Conservation (phyloP, 64 coral and sea anemone genomes). For the Hydrozoanthus tunicans region DNA sequence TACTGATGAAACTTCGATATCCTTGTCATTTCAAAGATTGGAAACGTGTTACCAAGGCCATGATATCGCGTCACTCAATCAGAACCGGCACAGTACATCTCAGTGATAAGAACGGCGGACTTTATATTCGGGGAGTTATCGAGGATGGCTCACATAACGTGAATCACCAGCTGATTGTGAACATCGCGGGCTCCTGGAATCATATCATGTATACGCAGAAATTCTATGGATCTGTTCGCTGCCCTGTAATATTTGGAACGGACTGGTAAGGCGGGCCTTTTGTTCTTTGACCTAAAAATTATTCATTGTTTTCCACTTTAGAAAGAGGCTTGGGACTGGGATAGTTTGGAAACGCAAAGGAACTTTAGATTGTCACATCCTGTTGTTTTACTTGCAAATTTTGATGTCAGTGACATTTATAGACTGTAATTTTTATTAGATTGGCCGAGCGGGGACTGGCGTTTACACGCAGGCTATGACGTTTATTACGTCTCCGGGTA, state of each 20-base stretch:
- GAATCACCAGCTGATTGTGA: not conserved
- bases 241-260: conserved; percentile 2
- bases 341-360: too few relatives aligned
- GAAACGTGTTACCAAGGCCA: not conserved
- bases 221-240: conserved; percentile 17
- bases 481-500: too few relatives aligned
- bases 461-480: too few relatives aligned
- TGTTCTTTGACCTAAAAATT: not conserved
- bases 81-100: not conserved
- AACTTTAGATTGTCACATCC: too few relatives aligned
- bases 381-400: too few relatives aligned
- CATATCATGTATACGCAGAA: conserved; percentile 29
- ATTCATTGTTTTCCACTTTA: too few relatives aligned
- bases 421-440: too few relatives aligned
- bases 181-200: not conserved
- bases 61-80: not conserved
- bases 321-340: too few relatives aligned
- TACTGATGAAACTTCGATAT: not conserved
- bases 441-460: too few relatives aligned
- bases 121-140: not conserved
- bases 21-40: not conserved
- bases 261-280: not conserved
- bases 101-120: not conserved
- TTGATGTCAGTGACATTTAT: too few relatives aligned
- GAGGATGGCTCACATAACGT: not conserved